Evolutionary conservation across 2,797 vertebrate genomes (phyloP).

Genomic region (Syncerus caffer): DNA sequence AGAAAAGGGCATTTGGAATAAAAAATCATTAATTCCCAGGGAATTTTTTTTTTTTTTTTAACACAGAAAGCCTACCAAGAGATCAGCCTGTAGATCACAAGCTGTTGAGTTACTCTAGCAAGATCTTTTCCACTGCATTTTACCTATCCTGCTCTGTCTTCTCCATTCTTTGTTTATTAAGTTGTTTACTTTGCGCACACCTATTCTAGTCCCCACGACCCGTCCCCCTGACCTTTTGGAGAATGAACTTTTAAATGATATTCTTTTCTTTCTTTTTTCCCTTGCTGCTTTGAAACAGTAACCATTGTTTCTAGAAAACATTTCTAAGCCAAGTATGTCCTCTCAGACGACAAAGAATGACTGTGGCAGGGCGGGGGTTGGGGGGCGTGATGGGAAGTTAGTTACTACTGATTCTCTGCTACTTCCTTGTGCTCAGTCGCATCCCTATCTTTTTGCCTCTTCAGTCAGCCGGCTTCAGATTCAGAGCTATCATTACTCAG

Average conservation of each 20-base stretch:
- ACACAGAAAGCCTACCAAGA: not conserved
- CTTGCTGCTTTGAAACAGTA: not conserved
- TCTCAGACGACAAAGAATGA: not conserved
- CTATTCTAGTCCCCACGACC: not conserved
- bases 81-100: not conserved
- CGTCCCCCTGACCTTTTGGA: not conserved
- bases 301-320: not conserved
- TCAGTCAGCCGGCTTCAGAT: not conserved
- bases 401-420: not conserved
- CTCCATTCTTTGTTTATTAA: not conserved
- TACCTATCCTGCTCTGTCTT: not conserved
- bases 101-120: not conserved
- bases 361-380: not conserved
- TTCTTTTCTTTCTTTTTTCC: not conserved
- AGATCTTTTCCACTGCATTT: not conserved
- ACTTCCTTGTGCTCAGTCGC: not conserved
- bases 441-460: not conserved
- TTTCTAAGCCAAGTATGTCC: not conserved
- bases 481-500: not conserved
- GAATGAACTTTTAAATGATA: not conserved
- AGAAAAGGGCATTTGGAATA: not conserved
- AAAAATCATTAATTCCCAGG: not conserved
- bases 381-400: not conserved
- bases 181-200: not conserved
- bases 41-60: not conserved